phyloP scores from a whole-genome alignment of 2,888 invertebrate genomes.

The Spicauda simplicius region DNA sequence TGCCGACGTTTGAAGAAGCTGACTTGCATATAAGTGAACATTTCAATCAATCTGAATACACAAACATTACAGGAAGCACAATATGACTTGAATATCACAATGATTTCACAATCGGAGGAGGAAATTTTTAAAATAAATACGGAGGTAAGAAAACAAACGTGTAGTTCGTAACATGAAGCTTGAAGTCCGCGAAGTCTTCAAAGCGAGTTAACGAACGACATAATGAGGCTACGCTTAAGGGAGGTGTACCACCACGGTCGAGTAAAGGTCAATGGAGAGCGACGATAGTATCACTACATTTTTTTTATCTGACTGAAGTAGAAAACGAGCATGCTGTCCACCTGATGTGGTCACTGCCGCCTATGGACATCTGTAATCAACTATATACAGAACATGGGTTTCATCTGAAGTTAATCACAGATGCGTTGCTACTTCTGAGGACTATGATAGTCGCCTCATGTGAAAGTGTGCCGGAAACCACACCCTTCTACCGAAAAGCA shows the following conservation, averaged over 20 bases:
- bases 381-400: too few species aligned
- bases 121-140: constrained; percentile 23
- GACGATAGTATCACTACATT: too few species aligned
- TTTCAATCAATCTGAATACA: constrained; percentile 8
- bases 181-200: not conserved
- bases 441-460: too few species aligned
- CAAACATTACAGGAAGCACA: constrained; percentile 16
- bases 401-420: too few species aligned
- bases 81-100: constrained; percentile 13
- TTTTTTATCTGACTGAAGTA: too few species aligned
- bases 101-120: constrained; percentile 22
- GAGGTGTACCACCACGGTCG: constrained; percentile 29
- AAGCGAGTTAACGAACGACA: constrained; percentile 38
- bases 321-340: too few species aligned
- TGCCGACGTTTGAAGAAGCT: not conserved
- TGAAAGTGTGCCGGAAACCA: too few species aligned
- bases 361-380: too few species aligned
- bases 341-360: too few species aligned
- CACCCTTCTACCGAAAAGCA: too few species aligned
- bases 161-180: constrained; percentile 10
- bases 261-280: not conserved
- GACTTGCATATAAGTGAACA: not conserved
- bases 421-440: too few species aligned
- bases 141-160: constrained; percentile 14
- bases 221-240: constrained; percentile 32